phyloP scores from a whole-genome alignment of 2,797 vertebrate genomes.

The Lacerta viridis region DNA sequence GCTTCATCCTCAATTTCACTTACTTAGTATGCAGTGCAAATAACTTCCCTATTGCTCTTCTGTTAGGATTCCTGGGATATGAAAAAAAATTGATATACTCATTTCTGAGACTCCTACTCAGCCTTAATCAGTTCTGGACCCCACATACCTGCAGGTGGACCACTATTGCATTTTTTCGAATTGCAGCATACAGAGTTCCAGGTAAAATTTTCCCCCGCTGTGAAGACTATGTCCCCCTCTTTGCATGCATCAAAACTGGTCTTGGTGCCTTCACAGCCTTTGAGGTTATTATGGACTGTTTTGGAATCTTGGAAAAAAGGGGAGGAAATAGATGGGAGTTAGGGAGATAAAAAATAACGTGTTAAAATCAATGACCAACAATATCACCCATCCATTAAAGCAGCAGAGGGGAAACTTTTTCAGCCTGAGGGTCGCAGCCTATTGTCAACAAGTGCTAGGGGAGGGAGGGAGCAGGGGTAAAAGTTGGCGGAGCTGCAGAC shows the following conservation, averaged over 20 bases:
- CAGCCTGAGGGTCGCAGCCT: too few species aligned
- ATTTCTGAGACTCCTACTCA: not conserved
- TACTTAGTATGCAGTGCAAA: too few species aligned
- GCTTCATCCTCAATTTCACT: not conserved
- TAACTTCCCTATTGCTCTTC: too few species aligned
- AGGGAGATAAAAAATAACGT: too few species aligned
- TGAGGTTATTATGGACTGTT: too few species aligned
- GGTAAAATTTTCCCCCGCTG: not conserved
- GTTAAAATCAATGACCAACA: not conserved
- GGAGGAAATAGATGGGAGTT: too few species aligned
- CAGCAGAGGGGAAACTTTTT: too few species aligned
- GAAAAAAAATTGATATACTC: not conserved
- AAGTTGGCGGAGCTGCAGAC: too few species aligned
- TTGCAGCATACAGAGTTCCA: not conserved
- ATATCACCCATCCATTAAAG: not conserved
- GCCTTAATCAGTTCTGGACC: not conserved
- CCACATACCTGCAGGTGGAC: rapidly evolving
- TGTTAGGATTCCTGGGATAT: not conserved
- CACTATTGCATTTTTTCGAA: rapidly evolving
- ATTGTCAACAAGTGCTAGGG: too few species aligned
- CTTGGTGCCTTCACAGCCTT: not conserved
- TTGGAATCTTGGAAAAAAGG: not conserved
- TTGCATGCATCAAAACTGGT: not conserved
- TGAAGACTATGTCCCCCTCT: rapidly evolving
- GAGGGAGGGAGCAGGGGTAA: too few species aligned